Conservation (phyloP, 2,113 vertebrate species). For the Misgurnus anguillicaudatus region DNA sequence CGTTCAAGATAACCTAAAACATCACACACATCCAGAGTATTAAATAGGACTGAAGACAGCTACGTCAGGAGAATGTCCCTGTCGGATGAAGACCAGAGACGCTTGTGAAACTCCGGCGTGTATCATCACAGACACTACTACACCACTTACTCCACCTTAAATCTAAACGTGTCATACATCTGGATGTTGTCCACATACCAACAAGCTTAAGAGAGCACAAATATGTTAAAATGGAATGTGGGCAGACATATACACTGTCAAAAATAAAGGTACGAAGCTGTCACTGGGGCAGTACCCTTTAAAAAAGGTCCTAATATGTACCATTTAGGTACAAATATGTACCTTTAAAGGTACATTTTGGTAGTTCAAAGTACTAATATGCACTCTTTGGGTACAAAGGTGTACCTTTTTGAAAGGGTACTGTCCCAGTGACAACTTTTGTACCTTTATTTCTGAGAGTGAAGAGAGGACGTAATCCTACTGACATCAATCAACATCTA, state of each 20-base stretch:
- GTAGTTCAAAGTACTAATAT: neutral
- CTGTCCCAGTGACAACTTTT: too few relatives aligned
- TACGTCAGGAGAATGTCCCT: slow-evolving; percentile 27
- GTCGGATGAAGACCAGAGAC: neutral
- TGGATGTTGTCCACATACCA: slow-evolving; percentile 19
- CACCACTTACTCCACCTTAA: slow-evolving; percentile 2
- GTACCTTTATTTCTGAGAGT: too few relatives aligned
- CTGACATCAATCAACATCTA: too few relatives aligned
- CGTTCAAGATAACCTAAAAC: slow-evolving; percentile 15
- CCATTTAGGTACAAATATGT: too few relatives aligned
- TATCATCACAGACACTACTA: neutral
- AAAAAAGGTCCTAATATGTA: too few relatives aligned
- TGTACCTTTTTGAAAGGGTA: too few relatives aligned
- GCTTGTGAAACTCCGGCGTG: slow-evolving; percentile 8
- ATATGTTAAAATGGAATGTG: neutral
- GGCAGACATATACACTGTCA: neutral
- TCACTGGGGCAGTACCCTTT: too few relatives aligned
- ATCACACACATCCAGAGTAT: neutral
- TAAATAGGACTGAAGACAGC: neutral
- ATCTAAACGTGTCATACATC: neutral
- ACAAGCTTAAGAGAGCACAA: neutral
- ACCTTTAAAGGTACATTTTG: too few relatives aligned
- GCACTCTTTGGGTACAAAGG: too few relatives aligned
- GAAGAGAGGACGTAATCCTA: too few relatives aligned
- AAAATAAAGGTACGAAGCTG: too few relatives aligned